Evolutionary conservation across 2,888 invertebrate species (phyloP), one percentile per base, ranked within the genome.

Genomic region (Aphodius granarius): DNA sequence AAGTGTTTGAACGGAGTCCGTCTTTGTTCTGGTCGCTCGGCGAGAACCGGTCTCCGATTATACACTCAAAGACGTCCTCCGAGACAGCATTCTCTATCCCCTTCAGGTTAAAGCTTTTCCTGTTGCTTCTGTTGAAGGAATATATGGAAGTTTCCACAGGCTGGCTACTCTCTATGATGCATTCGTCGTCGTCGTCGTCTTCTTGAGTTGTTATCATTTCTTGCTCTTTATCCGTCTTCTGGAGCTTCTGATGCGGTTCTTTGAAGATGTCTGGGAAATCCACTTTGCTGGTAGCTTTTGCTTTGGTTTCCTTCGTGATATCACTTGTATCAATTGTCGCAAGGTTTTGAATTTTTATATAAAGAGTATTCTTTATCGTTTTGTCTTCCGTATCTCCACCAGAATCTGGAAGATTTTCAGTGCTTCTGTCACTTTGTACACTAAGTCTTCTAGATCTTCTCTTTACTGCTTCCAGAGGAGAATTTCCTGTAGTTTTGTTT

Each of bases 101-200:
- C 16, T 4, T 65, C 6, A 19, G 6, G 16, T 65, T 65, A n/a
- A 19, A 6, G 1, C 15, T 13, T 65, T 3, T 65, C 1, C 16
- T 6, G n/a, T 6, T 15, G 3, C 20, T 21, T 20, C 21, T 68
- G 21, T 20, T 21, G 5, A 68, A 68, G 2, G 9, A 16, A 20
- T 21, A 68, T 0, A 68, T 21, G 9, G 19, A 19, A 4, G 20
- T 20, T 6, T 68, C 22, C 22, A 21, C n/a, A 13, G 68, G 68
- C 21, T 68, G 68, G 20, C 68, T 68, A 68, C 22, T 68, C 22
- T 68, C 68, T 5, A 68, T 68, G 15, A 68, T 63, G 15, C 18
- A 20, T 0, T 72, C 72, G 63, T 72, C 72, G 16, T 22, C 71
- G 15, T 23, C 43, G 20, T n/a, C 71, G 5, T 68, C 19, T 5